Conservation (phyloP, 2,888 invertebrate genomes). For the Schizaphis graminum region DNA sequence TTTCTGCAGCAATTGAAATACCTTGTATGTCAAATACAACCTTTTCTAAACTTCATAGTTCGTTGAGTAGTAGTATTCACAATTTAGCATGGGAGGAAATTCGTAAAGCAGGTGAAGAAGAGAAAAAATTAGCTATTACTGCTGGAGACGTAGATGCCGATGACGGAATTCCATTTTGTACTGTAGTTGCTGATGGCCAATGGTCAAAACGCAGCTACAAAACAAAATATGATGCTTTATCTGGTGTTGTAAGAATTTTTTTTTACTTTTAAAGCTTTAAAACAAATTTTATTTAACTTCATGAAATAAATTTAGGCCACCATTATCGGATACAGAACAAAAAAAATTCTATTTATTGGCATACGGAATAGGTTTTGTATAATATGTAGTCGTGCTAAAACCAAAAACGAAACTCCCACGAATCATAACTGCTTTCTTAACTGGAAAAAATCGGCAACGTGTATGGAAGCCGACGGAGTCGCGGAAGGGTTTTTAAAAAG, state of each 20-base stretch:
- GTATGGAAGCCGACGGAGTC: conserved; percentile 69
- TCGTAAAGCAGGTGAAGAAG: conserved; percentile 18
- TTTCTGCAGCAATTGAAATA: conserved; percentile 32
- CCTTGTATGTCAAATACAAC: conserved; percentile 18
- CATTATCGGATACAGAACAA: no score
- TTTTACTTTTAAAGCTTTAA: background rate
- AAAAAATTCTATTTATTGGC: background rate
- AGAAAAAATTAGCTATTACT: conserved; percentile 67
- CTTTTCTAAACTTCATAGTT: background rate
- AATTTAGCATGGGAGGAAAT: conserved; percentile 24
- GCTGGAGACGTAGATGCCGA: conserved; percentile 67
- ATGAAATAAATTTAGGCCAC: background rate
- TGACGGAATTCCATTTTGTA: conserved; percentile 68
- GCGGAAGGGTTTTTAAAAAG: conserved; percentile 69
- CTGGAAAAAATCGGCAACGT: background rate
- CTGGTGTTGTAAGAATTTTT: background rate
- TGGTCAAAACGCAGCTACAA: conserved; percentile 59
- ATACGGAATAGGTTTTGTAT: conserved; percentile 18
- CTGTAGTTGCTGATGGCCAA: no score
- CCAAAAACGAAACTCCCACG: conserved; percentile 8
- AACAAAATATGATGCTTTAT: conserved; percentile 67
- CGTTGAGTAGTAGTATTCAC: background rate
- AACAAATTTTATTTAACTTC: background rate
- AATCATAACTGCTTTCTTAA: conserved; percentile 13
- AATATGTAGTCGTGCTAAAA: conserved; percentile 18